A percentile compares a stretch with the other conserved stretches of the same genome.
Conservation (phyloP, 2,113 vertebrate genomes). For the Mirounga angustirostris region DNA sequence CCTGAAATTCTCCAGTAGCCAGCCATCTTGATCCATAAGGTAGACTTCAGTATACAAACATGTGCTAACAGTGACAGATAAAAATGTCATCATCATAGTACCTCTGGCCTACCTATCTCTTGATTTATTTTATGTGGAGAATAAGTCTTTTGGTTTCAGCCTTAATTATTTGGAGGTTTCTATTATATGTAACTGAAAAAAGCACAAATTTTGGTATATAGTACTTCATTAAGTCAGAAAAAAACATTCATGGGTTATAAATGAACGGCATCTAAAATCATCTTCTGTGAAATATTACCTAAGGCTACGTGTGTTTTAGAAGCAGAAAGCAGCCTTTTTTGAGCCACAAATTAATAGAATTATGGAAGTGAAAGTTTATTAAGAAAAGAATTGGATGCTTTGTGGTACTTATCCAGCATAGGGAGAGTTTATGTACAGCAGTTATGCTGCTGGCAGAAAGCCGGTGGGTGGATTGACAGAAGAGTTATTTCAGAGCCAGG, state of each 20-base stretch:
- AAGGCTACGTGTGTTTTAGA: constrained; percentile 16
- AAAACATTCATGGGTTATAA: background rate
- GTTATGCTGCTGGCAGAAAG: constrained; percentile 30
- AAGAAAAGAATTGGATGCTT: constrained; percentile 52
- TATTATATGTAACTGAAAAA: background rate
- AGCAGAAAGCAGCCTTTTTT: background rate
- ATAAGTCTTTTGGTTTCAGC: constrained; percentile 1
- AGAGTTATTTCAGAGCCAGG: constrained; percentile 46
- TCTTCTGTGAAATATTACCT: constrained; percentile 45
- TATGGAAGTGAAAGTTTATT: constrained; percentile 46
- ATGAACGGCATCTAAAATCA: constrained; percentile 22
- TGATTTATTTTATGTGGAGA: background rate
- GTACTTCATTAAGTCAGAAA: constrained; percentile 40
- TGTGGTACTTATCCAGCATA: constrained; percentile 53
- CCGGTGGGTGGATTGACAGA: constrained; percentile 64
- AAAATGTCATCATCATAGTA: background rate
- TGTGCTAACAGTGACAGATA: background rate
- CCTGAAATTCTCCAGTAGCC: background rate
- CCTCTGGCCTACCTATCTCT: background rate
- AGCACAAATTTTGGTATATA: background rate
- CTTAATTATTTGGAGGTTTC: constrained; percentile 26
- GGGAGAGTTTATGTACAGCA: constrained; percentile 3
- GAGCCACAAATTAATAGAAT: constrained; percentile 51
- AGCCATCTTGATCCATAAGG: background rate
- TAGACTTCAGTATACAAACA: background rate